A percentile compares a stretch with the other conserved stretches of the same genome.
These are phyloP conservation scores for Ambastaia sidthimunki DNA, from an alignment of 2,797 vertebrate species.

Conservation along the genomic window DNA sequence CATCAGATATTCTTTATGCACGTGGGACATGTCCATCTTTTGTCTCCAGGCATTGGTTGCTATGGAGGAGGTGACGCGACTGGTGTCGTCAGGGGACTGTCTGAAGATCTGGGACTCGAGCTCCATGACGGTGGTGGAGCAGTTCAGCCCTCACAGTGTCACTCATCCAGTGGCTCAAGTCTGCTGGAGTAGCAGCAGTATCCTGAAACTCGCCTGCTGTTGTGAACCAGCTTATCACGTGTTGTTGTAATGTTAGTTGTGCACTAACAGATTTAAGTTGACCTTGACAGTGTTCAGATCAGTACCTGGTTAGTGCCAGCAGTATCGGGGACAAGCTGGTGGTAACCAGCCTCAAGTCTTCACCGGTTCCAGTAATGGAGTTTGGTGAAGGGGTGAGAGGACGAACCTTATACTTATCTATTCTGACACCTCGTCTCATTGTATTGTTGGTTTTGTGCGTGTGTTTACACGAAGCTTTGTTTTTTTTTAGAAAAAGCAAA, in stretches of 20 bases:
- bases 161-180: slow-evolving; percentile 84
- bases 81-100: slow-evolving; percentile 93
- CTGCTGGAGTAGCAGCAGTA: slow-evolving; percentile 97
- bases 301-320: slow-evolving; percentile 91
- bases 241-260: too few species aligned
- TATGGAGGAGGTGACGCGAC: slow-evolving; percentile 90
- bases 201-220: slow-evolving; percentile 73
- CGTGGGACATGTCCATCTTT: slow-evolving; percentile 29
- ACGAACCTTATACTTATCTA: neutral
- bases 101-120: slow-evolving; percentile 94
- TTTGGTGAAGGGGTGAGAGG: slow-evolving; percentile 92
- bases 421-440: slow-evolving; percentile 37
- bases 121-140: slow-evolving; percentile 87
- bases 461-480: neutral
- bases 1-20: neutral
- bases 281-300: slow-evolving; percentile 84
- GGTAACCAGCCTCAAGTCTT: slow-evolving; percentile 89
- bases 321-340: slow-evolving; percentile 92
- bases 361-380: slow-evolving; percentile 87
- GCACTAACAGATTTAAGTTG: neutral
- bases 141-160: slow-evolving; percentile 88
- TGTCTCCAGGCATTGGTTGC: slow-evolving; percentile 61
- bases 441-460: slow-evolving; percentile 46
- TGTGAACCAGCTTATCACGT: too few species aligned
- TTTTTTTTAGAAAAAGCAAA: slow-evolving; percentile 87